A percentile compares a stretch with the other conserved stretches of the same genome.
These are phyloP conservation scores for Deroptyus accipitrinus DNA, from an alignment of 2,113 vertebrate genomes.

Conservation along the genomic window DNA sequence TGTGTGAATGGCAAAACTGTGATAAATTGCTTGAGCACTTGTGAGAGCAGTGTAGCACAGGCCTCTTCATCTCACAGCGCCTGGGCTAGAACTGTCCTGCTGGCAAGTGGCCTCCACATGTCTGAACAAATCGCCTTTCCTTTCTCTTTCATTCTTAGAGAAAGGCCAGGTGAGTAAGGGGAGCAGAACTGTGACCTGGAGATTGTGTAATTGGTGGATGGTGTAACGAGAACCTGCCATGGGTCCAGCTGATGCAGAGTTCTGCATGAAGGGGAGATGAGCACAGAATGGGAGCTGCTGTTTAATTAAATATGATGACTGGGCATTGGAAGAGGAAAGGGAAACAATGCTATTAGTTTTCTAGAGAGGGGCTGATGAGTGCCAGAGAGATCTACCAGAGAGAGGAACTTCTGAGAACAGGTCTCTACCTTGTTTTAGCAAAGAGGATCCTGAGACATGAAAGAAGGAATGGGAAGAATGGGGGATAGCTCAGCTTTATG, in stretches of 20 bases:
- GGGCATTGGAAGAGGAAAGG: neutral
- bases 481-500: neutral
- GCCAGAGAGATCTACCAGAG: neutral
- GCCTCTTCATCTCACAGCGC: fast-evolving
- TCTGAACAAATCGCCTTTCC: neutral
- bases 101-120: neutral
- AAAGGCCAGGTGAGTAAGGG: neutral
- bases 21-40: neutral
- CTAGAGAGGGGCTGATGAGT: neutral
- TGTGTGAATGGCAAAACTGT: neutral
- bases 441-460: neutral
- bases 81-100: neutral
- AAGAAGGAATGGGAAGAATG: neutral
- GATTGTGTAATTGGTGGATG: fast-evolving
- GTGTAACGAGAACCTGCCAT: neutral
- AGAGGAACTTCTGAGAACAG: neutral
- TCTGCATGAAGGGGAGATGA: neutral
- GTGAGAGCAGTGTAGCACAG: neutral
- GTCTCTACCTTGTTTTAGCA: neutral
- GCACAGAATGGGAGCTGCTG: neutral
- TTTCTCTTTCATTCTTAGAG: neutral
- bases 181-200: neutral
- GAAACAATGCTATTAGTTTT: neutral
- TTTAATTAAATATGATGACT: neutral
- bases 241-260: neutral